Evolutionary conservation across 2,888 invertebrate species (phyloP).

Genomic region (Eubasilissa splendida): DNA sequence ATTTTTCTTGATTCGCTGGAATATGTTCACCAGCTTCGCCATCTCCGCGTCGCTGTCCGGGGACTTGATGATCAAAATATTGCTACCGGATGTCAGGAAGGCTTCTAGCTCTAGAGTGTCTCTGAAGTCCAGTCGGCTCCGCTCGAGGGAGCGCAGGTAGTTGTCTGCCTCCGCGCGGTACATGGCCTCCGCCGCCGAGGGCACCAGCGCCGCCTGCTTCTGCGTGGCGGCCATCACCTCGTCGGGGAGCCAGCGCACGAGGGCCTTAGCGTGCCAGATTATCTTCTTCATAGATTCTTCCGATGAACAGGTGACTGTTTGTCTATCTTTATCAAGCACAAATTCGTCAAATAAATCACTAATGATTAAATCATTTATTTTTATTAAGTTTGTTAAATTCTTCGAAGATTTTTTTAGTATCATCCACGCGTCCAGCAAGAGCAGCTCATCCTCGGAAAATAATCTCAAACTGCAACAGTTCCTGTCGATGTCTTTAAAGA

Average conservation of each 20-base stretch:
- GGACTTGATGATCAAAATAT: background rate
- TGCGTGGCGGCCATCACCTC: background rate
- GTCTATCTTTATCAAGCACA: background rate
- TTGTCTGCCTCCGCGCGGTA: background rate
- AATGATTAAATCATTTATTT: background rate
- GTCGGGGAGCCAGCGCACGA: background rate
- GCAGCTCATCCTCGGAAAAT: constrained; percentile 2
- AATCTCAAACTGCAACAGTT: background rate
- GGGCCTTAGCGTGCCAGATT: background rate
- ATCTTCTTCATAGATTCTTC: background rate
- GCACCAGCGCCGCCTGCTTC: background rate
- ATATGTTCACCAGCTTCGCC: background rate
- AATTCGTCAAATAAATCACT: background rate
- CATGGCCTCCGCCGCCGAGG: constrained; percentile 4
- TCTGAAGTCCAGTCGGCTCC: background rate
- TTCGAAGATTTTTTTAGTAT: background rate
- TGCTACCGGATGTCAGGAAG: background rate
- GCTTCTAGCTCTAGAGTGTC: background rate
- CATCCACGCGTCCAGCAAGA: background rate
- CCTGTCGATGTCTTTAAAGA: too few species aligned
- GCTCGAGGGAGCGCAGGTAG: background rate
- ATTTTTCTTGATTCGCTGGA: background rate
- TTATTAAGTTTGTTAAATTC: background rate
- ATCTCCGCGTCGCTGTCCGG: background rate
- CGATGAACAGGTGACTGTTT: background rate